Percentiles rank a stretch among this genome's conserved stretches.
Evolutionary conservation across 2,113 vertebrate species (phyloP).

Genomic region (Takifugu flavidus): DNA sequence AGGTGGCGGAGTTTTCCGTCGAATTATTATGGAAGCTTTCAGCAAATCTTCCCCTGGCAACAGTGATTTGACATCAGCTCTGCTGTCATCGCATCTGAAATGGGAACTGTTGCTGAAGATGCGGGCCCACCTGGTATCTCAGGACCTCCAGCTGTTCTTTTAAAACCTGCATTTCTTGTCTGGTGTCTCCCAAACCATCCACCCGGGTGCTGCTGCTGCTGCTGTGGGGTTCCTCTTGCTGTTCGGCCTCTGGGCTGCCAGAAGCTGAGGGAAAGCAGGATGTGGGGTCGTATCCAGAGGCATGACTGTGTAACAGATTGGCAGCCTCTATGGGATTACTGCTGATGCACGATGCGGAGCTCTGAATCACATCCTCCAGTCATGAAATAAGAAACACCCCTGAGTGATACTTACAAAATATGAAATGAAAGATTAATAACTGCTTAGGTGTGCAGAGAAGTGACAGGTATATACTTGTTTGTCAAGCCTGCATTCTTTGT

Average conservation of each 20-base stretch:
- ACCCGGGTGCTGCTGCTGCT: neutral
- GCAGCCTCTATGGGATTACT: slow-evolving; percentile 17
- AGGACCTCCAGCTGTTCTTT: slow-evolving; percentile 74
- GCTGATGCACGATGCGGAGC: slow-evolving; percentile 10
- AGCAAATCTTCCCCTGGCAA: slow-evolving; percentile 58
- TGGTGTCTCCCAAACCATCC: slow-evolving; percentile 19
- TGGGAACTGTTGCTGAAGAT: slow-evolving; percentile 13
- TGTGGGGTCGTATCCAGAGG: slow-evolving; percentile 16
- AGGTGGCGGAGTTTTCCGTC: slow-evolving; percentile 58
- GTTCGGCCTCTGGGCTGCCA: slow-evolving; percentile 5
- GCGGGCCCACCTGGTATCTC: slow-evolving; percentile 69
- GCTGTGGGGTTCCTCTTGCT: slow-evolving; percentile 16
- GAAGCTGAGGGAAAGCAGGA: slow-evolving; percentile 10
- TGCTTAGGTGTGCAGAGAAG: neutral
- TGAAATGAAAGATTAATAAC: neutral
- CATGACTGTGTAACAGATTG: slow-evolving; percentile 5
- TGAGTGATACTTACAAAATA: neutral
- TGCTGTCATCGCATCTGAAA: slow-evolving; percentile 22
- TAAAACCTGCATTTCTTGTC: slow-evolving; percentile 63
- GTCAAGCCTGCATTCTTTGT: slow-evolving; percentile 39
- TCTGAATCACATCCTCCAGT: slow-evolving; percentile 28
- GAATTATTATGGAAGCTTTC: slow-evolving; percentile 14
- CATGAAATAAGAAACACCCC: slow-evolving; percentile 11
- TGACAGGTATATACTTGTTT: slow-evolving; percentile 49
- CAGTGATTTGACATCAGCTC: slow-evolving; percentile 46